Percentiles rank a stretch among this genome's conserved stretches.
Evolutionary conservation across 2,797 vertebrate genomes (phyloP).

Genomic region (Pangasius krempfi): DNA sequence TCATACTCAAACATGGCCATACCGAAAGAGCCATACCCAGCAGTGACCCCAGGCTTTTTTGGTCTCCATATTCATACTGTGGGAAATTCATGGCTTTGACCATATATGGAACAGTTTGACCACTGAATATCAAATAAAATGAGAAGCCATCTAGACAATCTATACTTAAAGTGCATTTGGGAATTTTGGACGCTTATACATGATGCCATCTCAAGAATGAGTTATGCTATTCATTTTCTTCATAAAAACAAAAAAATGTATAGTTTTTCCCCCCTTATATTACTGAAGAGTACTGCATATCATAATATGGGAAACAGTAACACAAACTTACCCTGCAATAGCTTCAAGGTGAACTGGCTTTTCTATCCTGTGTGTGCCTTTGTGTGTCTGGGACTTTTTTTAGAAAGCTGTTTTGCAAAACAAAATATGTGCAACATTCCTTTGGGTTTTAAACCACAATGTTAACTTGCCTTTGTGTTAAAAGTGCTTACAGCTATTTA

Average conservation of each 20-base stretch:
- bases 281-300: neutral
- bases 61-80: slow-evolving; percentile 48
- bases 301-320: neutral
- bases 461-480: neutral
- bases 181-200: slow-evolving; percentile 12
- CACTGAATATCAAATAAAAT: slow-evolving; percentile 36
- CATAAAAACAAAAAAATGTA: neutral
- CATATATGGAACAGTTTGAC: slow-evolving; percentile 51
- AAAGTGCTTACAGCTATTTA: neutral
- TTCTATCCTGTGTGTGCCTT: slow-evolving; percentile 18
- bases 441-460: slow-evolving; percentile 2
- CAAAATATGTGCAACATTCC: slow-evolving; percentile 4
- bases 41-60: slow-evolving; percentile 41
- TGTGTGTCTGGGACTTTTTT: neutral
- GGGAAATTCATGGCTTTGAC: slow-evolving; percentile 52
- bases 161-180: slow-evolving; percentile 25
- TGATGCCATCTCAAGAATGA: slow-evolving; percentile 11
- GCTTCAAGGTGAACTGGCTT: slow-evolving; percentile 4
- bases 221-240: slow-evolving; percentile 5
- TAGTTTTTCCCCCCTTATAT: neutral
- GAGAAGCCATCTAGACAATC: slow-evolving; percentile 8
- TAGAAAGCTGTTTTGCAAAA: slow-evolving; percentile 11
- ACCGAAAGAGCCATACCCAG: slow-evolving; percentile 37
- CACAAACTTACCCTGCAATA: neutral
- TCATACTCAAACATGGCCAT: slow-evolving; percentile 44